Evolutionary conservation across 2,888 invertebrate genomes (phyloP).

Genomic region (Drosophila barbarae): DNA sequence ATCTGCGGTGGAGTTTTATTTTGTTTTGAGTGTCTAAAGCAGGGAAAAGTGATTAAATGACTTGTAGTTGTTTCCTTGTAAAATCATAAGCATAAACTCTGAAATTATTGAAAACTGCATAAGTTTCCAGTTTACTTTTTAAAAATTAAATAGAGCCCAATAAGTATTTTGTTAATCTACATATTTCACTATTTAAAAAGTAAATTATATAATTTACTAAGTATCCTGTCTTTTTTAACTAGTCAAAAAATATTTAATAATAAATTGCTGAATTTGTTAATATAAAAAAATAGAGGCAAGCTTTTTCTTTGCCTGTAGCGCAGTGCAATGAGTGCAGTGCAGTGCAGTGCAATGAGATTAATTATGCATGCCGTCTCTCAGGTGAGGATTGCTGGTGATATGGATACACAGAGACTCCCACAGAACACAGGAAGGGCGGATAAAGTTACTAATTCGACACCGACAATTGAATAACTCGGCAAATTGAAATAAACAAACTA

Average conservation of each 20-base stretch:
- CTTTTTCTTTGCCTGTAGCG: neutral
- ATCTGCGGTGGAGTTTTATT: slow-evolving; percentile 20
- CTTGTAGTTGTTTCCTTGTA: neutral
- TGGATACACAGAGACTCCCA: neutral
- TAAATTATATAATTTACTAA: neutral
- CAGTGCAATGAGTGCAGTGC: slow-evolving; percentile 35
- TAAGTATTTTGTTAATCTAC: neutral
- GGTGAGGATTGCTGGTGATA: slow-evolving; percentile 19
- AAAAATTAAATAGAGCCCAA: too few relatives aligned
- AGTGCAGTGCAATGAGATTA: slow-evolving; percentile 30
- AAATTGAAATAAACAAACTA: slow-evolving; percentile 63
- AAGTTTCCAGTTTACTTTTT: neutral
- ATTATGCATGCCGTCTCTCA: slow-evolving; percentile 32
- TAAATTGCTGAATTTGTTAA: neutral
- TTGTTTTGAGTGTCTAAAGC: slow-evolving; percentile 9
- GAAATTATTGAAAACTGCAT: neutral
- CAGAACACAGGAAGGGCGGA: slow-evolving; percentile 17
- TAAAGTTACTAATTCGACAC: slow-evolving; percentile 18
- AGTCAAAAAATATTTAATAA: neutral
- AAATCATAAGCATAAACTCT: too few relatives aligned
- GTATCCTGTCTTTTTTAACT: neutral
- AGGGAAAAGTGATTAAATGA: neutral
- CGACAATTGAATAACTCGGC: slow-evolving; percentile 41
- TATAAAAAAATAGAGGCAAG: neutral
- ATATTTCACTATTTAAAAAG: neutral